Evolutionary conservation across 2,888 invertebrate species (phyloP).

Genomic region (Eristalis intricaria): DNA sequence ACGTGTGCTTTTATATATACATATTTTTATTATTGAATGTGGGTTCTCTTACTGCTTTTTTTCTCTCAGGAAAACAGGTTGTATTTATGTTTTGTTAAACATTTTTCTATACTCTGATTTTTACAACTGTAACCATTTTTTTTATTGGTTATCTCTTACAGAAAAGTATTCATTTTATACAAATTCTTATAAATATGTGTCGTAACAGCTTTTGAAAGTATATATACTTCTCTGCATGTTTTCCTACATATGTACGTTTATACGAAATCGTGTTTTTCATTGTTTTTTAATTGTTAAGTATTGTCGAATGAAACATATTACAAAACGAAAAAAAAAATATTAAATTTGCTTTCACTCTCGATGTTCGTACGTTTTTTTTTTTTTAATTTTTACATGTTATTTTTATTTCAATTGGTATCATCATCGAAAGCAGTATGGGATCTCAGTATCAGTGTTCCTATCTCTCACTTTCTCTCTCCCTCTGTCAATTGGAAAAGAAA

Average conservation of each 20-base stretch:
- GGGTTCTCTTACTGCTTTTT: constrained; percentile 75
- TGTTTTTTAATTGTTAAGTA: constrained; percentile 11
- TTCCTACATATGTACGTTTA: neutral
- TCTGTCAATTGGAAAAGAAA: constrained; percentile 1
- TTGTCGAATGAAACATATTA: constrained; percentile 9
- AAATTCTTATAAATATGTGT: constrained; percentile 1
- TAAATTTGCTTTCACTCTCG: constrained; percentile 14
- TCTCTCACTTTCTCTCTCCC: constrained; percentile 2
- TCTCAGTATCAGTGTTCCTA: constrained; percentile 43
- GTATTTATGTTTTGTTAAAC: constrained; percentile 3
- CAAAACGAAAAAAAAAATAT: neutral
- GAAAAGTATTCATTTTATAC: constrained; percentile 11
- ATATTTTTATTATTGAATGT: constrained; percentile 59
- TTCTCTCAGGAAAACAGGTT: constrained; percentile 22
- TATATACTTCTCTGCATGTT: constrained; percentile 55
- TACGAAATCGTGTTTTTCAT: constrained; percentile 15
- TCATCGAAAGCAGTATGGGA: constrained; percentile 60
- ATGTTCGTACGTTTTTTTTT: neutral
- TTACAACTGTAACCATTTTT: constrained; percentile 11
- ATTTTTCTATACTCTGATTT: constrained; percentile 16
- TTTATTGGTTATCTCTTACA: constrained; percentile 16
- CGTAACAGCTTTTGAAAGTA: constrained; percentile 38
- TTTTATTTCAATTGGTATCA: constrained; percentile 16
- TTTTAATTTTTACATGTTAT: neutral
- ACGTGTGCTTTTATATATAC: constrained; percentile 40